Base-by-base conservation (phyloP, 2,113 vertebrate species). In the Lamprologus lemairii region DNA sequence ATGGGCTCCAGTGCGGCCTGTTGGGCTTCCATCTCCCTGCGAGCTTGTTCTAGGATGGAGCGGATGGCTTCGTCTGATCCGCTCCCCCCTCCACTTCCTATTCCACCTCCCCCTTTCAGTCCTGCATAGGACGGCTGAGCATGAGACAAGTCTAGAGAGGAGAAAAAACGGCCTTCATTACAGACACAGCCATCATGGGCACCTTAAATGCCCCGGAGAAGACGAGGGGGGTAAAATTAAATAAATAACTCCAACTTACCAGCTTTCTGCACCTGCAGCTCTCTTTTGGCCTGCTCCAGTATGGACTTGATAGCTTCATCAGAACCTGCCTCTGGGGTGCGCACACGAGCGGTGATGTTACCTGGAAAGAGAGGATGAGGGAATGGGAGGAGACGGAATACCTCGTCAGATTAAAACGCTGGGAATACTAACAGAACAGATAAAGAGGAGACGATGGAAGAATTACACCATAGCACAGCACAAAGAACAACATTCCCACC, bases 231-330 rank as follows among this genome's bases (percentile, higher is more conserved):
- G 0, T 21, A 21, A 1, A 7, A 45, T 26, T n/a, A 2, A 37
- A 65, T 37, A 80, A 49, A 65, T 81, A 58, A 53, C 9, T 6
- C 35, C 35, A 28, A 93, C 78, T 11, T 96, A 99, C 98, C 98
- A 80, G 97, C 97, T 97, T 98, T 99, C 96, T 98, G 98, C 94
- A 98, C 98, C 96, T 98, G 98, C 92, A 99, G 97, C 96, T 99
- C 98, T 96, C 97, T 97, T 96, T 98, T 99, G 93, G 98, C 98
- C 96, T 99, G 98, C 83, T 99, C 98, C 7, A 99, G 97, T 93
- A 99, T 99, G 87, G 97, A 98, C 96, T 98, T 99, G 97, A 99
- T 99, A 51, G 97, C 98, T 95, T 99, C 97, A 49, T 99, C 98
- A 82, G 98, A 99, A 94, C 98, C 97, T 9, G 97, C 96, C 92